phyloP scores from a whole-genome alignment of 1,140 invertebrate species.

The Anastatus disparis region DNA sequence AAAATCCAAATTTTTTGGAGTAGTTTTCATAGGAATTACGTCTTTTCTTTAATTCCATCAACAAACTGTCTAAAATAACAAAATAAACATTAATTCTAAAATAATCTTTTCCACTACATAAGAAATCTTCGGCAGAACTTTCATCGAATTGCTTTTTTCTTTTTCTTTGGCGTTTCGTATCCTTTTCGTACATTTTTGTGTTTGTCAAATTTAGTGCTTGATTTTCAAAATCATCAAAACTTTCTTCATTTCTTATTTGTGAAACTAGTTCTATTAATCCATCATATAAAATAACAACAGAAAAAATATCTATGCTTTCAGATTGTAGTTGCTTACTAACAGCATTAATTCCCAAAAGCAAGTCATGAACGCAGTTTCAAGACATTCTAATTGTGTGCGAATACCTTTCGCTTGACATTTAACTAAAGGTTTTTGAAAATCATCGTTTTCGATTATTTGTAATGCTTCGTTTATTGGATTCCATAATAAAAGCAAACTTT shows the following conservation, averaged over 20 bases:
- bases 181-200: background rate
- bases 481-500: too few relatives aligned
- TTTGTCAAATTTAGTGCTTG: too few relatives aligned
- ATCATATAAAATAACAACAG: background rate
- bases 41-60: too few relatives aligned
- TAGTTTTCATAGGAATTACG: too few relatives aligned
- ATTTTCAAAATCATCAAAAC: background rate
- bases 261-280: background rate
- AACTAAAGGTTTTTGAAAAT: too few relatives aligned
- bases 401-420: too few relatives aligned
- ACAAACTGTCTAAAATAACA: background rate
- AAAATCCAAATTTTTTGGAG: too few relatives aligned
- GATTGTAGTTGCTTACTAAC: background rate
- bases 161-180: too few relatives aligned
- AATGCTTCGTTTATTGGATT: too few relatives aligned
- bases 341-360: conserved; percentile 13
- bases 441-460: too few relatives aligned
- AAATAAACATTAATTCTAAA: too few relatives aligned
- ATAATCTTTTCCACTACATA: background rate
- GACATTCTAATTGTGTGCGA: too few relatives aligned
- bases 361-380: background rate
- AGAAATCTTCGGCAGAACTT: background rate
- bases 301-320: background rate
- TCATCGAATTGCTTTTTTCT: background rate
- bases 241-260: background rate